phyloP scores from a whole-genome alignment of 2,797 vertebrate genomes.

The Carcharodon carcharias region DNA sequence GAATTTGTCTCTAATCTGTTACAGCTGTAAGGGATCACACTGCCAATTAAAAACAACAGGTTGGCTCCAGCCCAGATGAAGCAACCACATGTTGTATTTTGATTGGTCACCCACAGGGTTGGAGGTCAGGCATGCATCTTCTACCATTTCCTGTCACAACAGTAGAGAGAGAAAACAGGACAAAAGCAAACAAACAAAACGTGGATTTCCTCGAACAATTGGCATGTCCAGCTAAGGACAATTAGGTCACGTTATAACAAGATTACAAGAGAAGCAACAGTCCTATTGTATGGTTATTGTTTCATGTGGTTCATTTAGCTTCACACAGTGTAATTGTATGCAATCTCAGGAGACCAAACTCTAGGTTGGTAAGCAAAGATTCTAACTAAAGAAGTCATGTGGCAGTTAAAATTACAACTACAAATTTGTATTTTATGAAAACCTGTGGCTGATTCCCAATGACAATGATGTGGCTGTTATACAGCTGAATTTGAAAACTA shows the following conservation, averaged over 20 bases:
- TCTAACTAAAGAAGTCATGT: neutral
- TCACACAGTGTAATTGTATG: neutral
- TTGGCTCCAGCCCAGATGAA: slow-evolving; percentile 66
- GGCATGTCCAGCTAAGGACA: slow-evolving; percentile 42
- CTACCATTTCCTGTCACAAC: slow-evolving; percentile 70
- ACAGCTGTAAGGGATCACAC: slow-evolving; percentile 73
- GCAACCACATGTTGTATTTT: slow-evolving; percentile 72
- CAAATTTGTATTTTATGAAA: neutral
- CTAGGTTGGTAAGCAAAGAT: neutral
- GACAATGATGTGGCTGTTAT: neutral
- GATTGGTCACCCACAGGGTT: slow-evolving; percentile 54
- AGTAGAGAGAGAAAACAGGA: slow-evolving; percentile 47
- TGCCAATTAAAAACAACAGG: slow-evolving; percentile 73
- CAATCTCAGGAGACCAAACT: neutral
- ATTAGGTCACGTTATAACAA: neutral
- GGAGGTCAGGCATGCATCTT: slow-evolving; percentile 60
- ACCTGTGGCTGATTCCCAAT: neutral
- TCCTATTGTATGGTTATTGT: slow-evolving; percentile 4
- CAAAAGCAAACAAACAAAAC: slow-evolving; percentile 51
- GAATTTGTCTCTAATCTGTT: slow-evolving; percentile 71
- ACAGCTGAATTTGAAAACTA: too few relatives aligned
- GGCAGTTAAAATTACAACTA: neutral
- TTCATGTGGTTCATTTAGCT: slow-evolving; percentile 22
- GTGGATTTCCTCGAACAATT: slow-evolving; percentile 43
- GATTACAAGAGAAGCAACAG: slow-evolving; percentile 13